Base-by-base conservation (phyloP, 2,797 vertebrate species). In the Bufotes viridis region DNA sequence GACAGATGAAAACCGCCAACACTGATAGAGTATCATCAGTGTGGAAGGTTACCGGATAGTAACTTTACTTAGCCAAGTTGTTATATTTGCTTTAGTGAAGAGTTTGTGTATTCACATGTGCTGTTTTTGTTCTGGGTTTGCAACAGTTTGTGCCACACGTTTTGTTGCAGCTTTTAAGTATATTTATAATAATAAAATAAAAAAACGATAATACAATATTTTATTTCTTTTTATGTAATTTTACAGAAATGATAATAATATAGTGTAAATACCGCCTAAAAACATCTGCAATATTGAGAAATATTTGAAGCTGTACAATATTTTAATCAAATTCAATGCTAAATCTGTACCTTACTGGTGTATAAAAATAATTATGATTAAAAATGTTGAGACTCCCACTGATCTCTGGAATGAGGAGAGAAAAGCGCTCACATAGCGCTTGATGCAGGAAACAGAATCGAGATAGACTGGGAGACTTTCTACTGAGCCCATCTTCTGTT, bases 1-100 rank as follows among this genome's bases (percentile, higher is more conserved):
- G 85, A 87, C 78, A 87, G 78, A 85, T 42, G 26, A 85, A 53
- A 24, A 69, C 26, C 5, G 29, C 24, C 61, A 70, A 57, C 34
- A 55, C 17, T 70, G 76, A 24, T 17, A 65, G 60, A 55, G 11
- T 57, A 75, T 61, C 55, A 72, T n/a, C 15, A 74, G 7, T 67
- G 42, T 49, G 82, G 18, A 49, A 70, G 65, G 22, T 70, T 57
- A 12, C 49, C 51, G 69, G 18, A 70, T 53, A 72, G 51, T 17
- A 61, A 5, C 20, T 49, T 84, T 53, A 24, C 2, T 15, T 53
- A 53, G 10, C n/a, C 65, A 14, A 61, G 4, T 20, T 82, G 61
- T 82, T 53, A n/a, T 7, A 24, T 82, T 63, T 82, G 49, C 53
- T 60, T 18, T 51, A 82, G 15, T 49, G 42, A 61, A 24, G 24